Evolutionary conservation across 2,113 vertebrate genomes (phyloP).

Genomic region (Campylorhamphus procurvoides): DNA sequence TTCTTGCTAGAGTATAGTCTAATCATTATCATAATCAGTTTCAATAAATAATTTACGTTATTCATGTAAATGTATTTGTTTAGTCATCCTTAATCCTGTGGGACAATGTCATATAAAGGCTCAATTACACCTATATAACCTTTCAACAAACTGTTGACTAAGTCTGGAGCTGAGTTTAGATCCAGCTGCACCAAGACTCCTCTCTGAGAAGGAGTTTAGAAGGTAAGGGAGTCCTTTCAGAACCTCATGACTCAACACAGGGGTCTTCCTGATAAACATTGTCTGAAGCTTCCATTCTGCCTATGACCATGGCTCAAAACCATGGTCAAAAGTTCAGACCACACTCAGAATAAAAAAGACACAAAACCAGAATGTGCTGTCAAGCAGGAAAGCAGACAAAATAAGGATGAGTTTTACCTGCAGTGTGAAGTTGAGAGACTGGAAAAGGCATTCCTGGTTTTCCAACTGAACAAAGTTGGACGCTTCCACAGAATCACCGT

Average conservation of each 20-base stretch:
- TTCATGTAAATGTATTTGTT: background rate
- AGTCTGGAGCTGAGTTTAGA: background rate
- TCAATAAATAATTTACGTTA: background rate
- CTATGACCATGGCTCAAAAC: background rate
- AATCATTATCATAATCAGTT: background rate
- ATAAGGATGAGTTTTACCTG: conserved; percentile 80
- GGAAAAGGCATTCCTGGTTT: conserved; percentile 90
- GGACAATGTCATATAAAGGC: background rate
- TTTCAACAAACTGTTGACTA: background rate
- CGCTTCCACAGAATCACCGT: conserved; percentile 88
- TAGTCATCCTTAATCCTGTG: background rate
- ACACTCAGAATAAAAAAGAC: background rate
- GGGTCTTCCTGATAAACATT: background rate
- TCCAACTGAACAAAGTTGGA: conserved; percentile 87
- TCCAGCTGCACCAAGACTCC: background rate
- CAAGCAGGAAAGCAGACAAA: background rate
- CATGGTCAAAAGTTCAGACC: background rate
- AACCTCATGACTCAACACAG: background rate
- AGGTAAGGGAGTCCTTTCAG: background rate
- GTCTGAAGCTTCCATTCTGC: rapidly evolving
- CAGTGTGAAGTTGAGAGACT: conserved; percentile 92
- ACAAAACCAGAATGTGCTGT: background rate
- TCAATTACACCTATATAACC: background rate
- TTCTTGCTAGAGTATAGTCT: background rate
- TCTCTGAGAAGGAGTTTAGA: background rate